phyloP scores from a whole-genome alignment of 1,140 invertebrate species.

The Pectinophora gossypiella region DNA sequence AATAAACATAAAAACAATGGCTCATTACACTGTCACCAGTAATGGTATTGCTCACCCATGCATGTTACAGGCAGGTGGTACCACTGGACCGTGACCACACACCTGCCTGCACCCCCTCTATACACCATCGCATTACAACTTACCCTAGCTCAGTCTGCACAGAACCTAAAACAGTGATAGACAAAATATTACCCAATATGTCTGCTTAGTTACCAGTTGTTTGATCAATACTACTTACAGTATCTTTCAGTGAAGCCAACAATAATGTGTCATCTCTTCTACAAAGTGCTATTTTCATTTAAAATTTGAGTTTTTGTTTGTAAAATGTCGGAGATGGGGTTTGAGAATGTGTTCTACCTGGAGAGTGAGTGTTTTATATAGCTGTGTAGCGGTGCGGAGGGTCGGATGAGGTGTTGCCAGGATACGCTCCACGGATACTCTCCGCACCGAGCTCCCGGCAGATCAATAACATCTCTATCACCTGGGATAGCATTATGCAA shows the following conservation, averaged over 20 bases:
- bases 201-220: conserved; percentile 52
- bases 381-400: conserved; percentile 39
- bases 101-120: conserved; percentile 54
- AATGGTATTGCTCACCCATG: conserved; percentile 43
- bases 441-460: conserved; percentile 43
- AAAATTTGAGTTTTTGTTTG: conserved; percentile 14
- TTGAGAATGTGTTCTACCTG: conserved; percentile 74
- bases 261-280: conserved; percentile 41
- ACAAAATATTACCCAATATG: conserved; percentile 30
- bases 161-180: conserved; percentile 30
- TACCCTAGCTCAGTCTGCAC: conserved; percentile 20
- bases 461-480: conserved; percentile 71
- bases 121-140: conserved; percentile 16
- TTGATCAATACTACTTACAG: conserved; percentile 57
- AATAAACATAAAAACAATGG: not conserved
- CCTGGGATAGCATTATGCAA: conserved; percentile 63
- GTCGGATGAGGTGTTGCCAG: conserved; percentile 62
- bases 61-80: conserved; percentile 57
- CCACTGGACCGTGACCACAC: conserved; percentile 46
- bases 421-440: conserved; percentile 55
- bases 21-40: not conserved
- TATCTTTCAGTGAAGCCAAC: conserved; percentile 30
- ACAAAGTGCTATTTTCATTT: conserved; percentile 21
- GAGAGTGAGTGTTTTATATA: conserved; percentile 71
- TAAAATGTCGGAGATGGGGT: conserved; percentile 71